A percentile compares a stretch with the other conserved stretches of the same genome.
Evolutionary conservation across 2,888 invertebrate species (phyloP).

Genomic region (Andrena chrysosceles): DNA sequence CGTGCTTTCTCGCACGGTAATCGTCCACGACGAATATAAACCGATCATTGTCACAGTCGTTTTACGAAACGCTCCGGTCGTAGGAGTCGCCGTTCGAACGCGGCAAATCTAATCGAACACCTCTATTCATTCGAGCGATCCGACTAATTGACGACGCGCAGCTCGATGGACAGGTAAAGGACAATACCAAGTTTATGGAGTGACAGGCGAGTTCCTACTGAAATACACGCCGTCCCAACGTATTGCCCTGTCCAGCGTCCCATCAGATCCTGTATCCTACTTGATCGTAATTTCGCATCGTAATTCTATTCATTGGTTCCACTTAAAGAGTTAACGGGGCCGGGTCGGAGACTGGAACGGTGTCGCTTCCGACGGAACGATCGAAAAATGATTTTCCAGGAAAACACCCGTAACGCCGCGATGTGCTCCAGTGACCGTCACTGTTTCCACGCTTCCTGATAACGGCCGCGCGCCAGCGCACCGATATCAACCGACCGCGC

Average conservation of each 20-base stretch:
- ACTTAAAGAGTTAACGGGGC: not conserved
- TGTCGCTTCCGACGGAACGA: constrained; percentile 45
- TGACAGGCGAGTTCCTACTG: too few relatives aligned
- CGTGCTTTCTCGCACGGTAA: constrained; percentile 3
- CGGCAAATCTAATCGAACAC: constrained; percentile 33
- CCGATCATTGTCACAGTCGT: constrained; percentile 24
- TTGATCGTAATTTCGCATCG: not conserved
- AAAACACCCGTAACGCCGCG: constrained; percentile 50
- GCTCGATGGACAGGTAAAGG: constrained; percentile 31
- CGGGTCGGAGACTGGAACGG: constrained; percentile 8
- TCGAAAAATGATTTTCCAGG: constrained; percentile 61
- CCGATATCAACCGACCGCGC: constrained; percentile 53
- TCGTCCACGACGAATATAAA: constrained; percentile 24
- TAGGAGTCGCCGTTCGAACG: not conserved
- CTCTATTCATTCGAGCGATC: constrained; percentile 38
- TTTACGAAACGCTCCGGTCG: constrained; percentile 27
- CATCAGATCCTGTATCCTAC: not conserved
- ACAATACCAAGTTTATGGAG: too few relatives aligned
- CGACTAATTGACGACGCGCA: constrained; percentile 40
- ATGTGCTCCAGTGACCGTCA: constrained; percentile 52
- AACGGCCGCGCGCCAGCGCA: constrained; percentile 46
- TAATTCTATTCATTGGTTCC: not conserved
- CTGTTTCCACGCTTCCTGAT: constrained; percentile 60
- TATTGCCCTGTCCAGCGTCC: too few relatives aligned
- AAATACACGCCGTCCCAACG: too few relatives aligned